Base-by-base conservation (phyloP, 2,113 vertebrate species). In the Columba livia region DNA sequence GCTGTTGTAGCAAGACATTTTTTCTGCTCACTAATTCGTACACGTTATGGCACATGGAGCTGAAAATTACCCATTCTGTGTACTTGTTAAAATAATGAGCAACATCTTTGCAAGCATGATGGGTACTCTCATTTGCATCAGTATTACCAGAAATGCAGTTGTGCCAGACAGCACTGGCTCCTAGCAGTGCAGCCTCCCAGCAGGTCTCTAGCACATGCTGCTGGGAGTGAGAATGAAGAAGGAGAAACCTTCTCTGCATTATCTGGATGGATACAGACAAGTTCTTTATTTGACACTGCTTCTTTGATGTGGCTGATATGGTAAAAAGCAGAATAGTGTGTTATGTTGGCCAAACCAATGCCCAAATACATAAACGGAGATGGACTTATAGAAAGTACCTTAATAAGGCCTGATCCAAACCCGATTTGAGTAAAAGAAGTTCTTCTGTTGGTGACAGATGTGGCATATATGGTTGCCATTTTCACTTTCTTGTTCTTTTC, bases 51-150 rank as follows among this genome's bases (percentile, higher is more conserved):
- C 67, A 64, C 71, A 71, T 60, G 88, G 60, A 95, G 85, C 88
- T 86, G 90, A 93, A 94, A 97, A 90, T 83, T 90, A 71, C 26
- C 80, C 23, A 28, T 82, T 89, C 47, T 77, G 48, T 78, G 56
- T 51, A 60, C 50, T 91, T 72, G 67, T 91, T 95, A 83, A 95
- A 91, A 91, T 80, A 83, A 85, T 6, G 32, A 93, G 65, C 32
- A 78, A 51, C 60, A 80, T 80, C 67, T 91, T 85, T 88, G 29
- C 58, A 77, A 53, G 53, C 31, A 5, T 85, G n/a, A 31, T 81
- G 62, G 28, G 48, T 48, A 75, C 4, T 77, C 47, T 81, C 4
- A 0, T 38, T 88, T 64, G 54, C 42, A 78, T 71, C 51, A 17
- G 53, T 29, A 15, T n/a, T 56, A 66, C 42, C 34, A 88, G 51